Evolutionary conservation across 2,797 vertebrate species (phyloP).

Genomic region (Cyclura pinguis): DNA sequence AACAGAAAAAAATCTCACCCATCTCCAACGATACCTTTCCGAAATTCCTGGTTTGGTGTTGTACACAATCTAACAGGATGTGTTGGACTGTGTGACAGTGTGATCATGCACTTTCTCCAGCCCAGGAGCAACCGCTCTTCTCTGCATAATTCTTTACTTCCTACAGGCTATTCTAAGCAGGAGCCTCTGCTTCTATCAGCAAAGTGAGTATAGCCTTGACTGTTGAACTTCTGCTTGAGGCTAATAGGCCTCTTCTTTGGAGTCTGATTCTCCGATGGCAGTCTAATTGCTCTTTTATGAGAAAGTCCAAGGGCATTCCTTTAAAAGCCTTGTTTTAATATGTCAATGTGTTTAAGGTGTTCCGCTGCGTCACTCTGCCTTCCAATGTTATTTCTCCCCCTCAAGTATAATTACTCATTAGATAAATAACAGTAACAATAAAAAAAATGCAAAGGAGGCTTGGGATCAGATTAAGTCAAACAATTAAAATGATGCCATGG

Average conservation of each 20-base stretch:
- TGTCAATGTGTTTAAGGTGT: slow-evolving; percentile 37
- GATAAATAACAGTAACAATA: slow-evolving; percentile 30
- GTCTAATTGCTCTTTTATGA: slow-evolving; percentile 10
- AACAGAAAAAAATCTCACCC: too few relatives aligned
- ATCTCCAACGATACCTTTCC: too few relatives aligned
- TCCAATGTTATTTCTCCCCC: slow-evolving; percentile 34
- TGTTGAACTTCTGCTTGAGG: slow-evolving; percentile 28
- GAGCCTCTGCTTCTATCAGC: slow-evolving; percentile 3
- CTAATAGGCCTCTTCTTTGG: slow-evolving; percentile 36
- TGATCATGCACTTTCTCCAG: not conserved
- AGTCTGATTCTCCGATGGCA: slow-evolving; percentile 32
- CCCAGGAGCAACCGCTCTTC: not conserved
- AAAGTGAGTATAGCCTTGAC: not conserved
- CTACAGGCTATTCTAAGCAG: not conserved
- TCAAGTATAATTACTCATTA: slow-evolving; percentile 39
- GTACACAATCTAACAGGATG: too few relatives aligned
- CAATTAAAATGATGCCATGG: slow-evolving; percentile 6
- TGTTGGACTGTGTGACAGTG: too few relatives aligned
- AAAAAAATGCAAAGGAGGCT: slow-evolving; percentile 6
- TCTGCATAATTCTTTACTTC: not conserved
- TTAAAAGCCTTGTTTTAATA: slow-evolving; percentile 40
- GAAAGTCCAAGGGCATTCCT: slow-evolving; percentile 35
- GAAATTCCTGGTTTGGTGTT: too few relatives aligned
- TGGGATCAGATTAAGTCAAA: slow-evolving; percentile 34
- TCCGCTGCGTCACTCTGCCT: slow-evolving; percentile 18